Percentiles rank a stretch among this genome's conserved stretches.
Evolutionary conservation across 2,888 invertebrate genomes (phyloP).

Genomic region (Ophonus ardosiacus): DNA sequence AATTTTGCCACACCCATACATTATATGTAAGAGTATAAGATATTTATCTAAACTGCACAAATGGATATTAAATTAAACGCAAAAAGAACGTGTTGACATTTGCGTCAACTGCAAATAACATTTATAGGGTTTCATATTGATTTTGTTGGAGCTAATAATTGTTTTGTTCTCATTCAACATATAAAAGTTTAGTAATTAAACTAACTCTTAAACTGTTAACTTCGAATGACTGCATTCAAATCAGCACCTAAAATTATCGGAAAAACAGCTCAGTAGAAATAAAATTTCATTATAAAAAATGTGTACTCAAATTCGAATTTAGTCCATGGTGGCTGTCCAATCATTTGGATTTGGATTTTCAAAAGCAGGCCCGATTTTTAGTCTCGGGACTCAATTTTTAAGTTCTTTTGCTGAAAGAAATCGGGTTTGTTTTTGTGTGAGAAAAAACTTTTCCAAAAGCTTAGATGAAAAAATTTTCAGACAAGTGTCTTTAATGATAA

Average conservation of each 20-base stretch:
- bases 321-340: too few species aligned
- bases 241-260: neutral
- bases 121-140: neutral
- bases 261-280: neutral
- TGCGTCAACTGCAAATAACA: neutral
- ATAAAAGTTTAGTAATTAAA: constrained; percentile 21
- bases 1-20: neutral
- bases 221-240: constrained; percentile 10
- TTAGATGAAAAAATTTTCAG: too few species aligned
- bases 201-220: constrained; percentile 25
- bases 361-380: too few species aligned
- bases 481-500: too few species aligned
- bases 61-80: neutral
- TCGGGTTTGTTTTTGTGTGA: too few species aligned
- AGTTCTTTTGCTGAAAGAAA: too few species aligned
- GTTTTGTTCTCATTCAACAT: constrained; percentile 3
- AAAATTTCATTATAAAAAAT: neutral
- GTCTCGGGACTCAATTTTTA: too few species aligned
- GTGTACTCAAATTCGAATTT: too few species aligned
- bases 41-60: neutral
- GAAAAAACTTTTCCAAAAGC: too few species aligned
- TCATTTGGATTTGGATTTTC: too few species aligned
- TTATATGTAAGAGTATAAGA: neutral
- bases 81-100: neutral
- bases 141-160: constrained; percentile 21